Evolutionary conservation across 2,797 vertebrate species (phyloP).

Genomic region (Halcyon leucocephala): DNA sequence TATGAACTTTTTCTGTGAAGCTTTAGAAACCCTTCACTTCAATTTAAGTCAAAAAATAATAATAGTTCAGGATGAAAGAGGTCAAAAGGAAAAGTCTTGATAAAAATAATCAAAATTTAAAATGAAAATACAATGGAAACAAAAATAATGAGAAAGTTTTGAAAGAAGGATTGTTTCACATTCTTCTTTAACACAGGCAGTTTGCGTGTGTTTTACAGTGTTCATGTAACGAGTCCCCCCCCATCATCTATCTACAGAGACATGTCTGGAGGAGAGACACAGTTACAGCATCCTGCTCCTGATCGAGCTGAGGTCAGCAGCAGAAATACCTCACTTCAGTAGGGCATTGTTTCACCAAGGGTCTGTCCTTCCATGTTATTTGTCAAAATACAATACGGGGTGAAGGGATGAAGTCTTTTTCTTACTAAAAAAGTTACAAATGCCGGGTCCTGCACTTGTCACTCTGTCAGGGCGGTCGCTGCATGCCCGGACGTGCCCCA

Average conservation of each 20-base stretch:
- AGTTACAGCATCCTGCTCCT: not conserved
- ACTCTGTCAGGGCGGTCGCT: accelerated
- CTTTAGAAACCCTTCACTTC: not conserved
- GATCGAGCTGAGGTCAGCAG: not conserved
- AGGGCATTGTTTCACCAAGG: not conserved
- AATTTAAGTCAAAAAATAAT: not conserved
- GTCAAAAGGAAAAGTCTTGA: not conserved
- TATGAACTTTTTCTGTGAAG: not conserved
- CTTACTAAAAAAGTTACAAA: not conserved
- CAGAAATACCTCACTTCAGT: not conserved
- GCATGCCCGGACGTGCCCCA: accelerated
- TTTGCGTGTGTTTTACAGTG: not conserved
- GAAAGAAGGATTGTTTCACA: not conserved
- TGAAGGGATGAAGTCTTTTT: not conserved
- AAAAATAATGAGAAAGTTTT: not conserved
- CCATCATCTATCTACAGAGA: not conserved
- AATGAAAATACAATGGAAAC: not conserved
- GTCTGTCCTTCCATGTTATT: not conserved
- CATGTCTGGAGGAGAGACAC: not conserved
- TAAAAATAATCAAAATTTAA: not conserved
- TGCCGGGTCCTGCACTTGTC: not conserved
- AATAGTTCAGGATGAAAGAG: not conserved
- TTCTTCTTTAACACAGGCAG: not conserved
- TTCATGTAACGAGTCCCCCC: not conserved
- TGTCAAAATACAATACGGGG: not conserved